Base-by-base conservation (phyloP, 2,888 invertebrate genomes). In the Leptura quadrifasciata region DNA sequence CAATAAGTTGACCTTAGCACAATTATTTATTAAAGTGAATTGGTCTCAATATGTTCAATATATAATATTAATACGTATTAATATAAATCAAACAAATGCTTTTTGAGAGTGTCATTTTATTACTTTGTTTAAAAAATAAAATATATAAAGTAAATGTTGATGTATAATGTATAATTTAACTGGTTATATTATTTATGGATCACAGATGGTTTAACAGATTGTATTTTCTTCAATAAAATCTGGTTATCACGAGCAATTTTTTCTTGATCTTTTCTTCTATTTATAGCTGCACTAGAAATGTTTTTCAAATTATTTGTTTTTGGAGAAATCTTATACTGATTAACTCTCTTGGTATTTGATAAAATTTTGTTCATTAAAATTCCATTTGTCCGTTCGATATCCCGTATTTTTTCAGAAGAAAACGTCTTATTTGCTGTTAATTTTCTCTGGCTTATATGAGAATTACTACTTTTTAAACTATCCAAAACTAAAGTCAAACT, bases 161-260 rank as follows among this genome's bases (percentile, higher is more conserved):
- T n/a, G 47, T 47, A 47, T n/a, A 39, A 24, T 60, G 10, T 21
- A 58, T 21, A 27, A 60, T 31, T 60, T 24, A 27, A 61, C 39
- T 18, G 39, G 39, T 18, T 39, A 27, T n/a, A 39, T 80, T 78
- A 68, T 76, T 76, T 76, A 47, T 54, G 65, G 47, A 39, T 73
- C 47, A 82, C 74, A 65, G 77, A 78, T 21, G 83, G 76, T 71
- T 81, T 82, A 54, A 80, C 82, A 67, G 77, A 70, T 69, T 83
- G 82, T 57, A 84, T 82, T 76, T 82, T 84, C 55, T 65, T 76
- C 31, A 82, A 68, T 15, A 84, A 72, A 55, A 79, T 79, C 77
- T 84, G 80, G 80, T 86, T 86, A 64, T 86, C 86, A 76, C 80
- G 76, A 58, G 78, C 81, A 24, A 86, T 84, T 79, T 84, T 85